A percentile compares a stretch with the other conserved stretches of the same genome.
Conservation (phyloP, 2,797 vertebrate species). For the Poecile montanus region DNA sequence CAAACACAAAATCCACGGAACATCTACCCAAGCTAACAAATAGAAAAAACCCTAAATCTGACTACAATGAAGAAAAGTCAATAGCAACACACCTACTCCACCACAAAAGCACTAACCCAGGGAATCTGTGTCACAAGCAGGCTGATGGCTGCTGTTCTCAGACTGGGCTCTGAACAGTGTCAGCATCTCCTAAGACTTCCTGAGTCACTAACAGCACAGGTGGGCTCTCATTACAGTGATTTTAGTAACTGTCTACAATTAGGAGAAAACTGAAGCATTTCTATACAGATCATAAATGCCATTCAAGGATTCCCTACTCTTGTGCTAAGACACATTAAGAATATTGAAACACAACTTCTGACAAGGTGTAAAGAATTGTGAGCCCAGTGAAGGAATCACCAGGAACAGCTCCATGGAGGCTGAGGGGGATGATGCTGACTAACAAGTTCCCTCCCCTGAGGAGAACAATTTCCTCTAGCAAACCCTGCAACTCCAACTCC, state of each 20-base stretch:
- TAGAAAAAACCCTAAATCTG: not conserved
- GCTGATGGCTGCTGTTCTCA: not conserved
- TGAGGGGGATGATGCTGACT: not conserved
- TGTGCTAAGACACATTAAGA: not conserved
- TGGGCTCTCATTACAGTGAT: not conserved
- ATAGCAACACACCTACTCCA: not conserved
- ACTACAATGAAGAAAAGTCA: not conserved
- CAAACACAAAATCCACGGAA: not conserved
- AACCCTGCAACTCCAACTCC: conserved; percentile 45
- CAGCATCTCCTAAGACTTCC: not conserved
- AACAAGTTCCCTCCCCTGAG: not conserved
- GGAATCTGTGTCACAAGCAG: not conserved
- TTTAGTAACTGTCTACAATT: not conserved
- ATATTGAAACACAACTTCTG: not conserved
- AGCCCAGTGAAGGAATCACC: not conserved
- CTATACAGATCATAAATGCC: not conserved
- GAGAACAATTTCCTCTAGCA: not conserved
- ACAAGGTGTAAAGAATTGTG: not conserved
- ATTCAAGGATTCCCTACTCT: not conserved
- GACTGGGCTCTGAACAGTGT: not conserved
- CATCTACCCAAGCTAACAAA: not conserved
- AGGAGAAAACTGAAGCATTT: not conserved
- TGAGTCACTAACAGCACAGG: not conserved
- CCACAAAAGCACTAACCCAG: not conserved
- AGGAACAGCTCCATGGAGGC: not conserved